Evolutionary conservation across 1,140 invertebrate genomes (phyloP), one percentile per base, ranked within the genome.

Genomic region (Vanessa atalanta): DNA sequence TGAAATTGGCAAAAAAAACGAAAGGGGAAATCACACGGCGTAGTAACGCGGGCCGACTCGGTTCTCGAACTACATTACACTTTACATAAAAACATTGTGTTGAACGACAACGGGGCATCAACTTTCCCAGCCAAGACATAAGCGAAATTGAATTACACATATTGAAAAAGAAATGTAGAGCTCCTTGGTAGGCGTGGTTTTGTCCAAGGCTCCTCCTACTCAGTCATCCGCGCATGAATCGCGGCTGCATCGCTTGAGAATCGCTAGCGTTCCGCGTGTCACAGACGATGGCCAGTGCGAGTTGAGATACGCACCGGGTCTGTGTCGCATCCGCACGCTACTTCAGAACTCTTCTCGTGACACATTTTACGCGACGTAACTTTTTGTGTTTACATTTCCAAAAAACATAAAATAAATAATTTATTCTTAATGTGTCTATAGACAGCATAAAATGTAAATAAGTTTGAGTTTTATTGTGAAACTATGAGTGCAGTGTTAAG

Each of bases 121-220:
- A 91, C 88, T 93, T 91, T 89, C 89, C 89, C 89, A 90, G 91
- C 91, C 88, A 93, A 93, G 91, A 93, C 91, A 93, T 93, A 93
- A 93, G 88, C 88, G 87, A 93, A 93, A 93, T 93, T 93, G 91
- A 93, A 93, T 93, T 93, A 93, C 91, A 93, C 88, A 91, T 93
- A 93, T 93, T 91, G 91, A 93, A 91, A 91, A 93, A 93, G 91
- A 91, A 93, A 92, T 90, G 89, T 93, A 89, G 90, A 91, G 89
- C 89, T 90, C 80, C 91, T 93, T 91, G 83, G 89, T 91, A 89
- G 91, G 91, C 91, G 91, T 90, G 89, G 89, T 88, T 91, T 88
- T 64, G 73, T 71, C 15, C 65, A 83, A 88, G 84, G 85, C 89
- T 89, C 88, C 90, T 89, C 89, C 90, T 91, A 85, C 88, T 51